A percentile compares a stretch with the other conserved stretches of the same genome.
These are phyloP conservation scores for Diglossa cyanea DNA, from an alignment of 2,797 vertebrate genomes.

Conservation along the genomic window DNA sequence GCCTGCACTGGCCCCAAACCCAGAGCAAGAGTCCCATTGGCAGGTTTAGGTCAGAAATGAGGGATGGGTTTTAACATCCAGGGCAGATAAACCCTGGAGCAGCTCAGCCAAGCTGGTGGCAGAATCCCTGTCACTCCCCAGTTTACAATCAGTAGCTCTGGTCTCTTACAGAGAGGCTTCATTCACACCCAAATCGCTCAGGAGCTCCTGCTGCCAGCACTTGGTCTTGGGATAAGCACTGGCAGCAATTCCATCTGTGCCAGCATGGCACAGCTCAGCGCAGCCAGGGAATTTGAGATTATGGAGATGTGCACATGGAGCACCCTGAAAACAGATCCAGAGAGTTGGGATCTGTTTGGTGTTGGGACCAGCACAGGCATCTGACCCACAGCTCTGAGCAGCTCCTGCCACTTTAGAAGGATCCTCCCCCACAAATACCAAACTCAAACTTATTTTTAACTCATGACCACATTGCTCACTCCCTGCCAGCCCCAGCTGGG, in stretches of 20 bases:
- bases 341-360: background rate
- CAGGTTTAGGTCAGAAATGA: background rate
- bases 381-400: background rate
- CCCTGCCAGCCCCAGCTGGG: background rate
- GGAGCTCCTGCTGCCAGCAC: background rate
- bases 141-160: background rate
- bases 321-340: background rate
- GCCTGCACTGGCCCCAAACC: background rate
- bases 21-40: background rate
- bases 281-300: background rate
- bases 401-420: background rate
- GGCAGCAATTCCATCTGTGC: background rate
- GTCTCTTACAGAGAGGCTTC: background rate
- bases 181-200: background rate
- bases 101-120: background rate
- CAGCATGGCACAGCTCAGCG: fast-evolving
- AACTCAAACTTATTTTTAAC: background rate
- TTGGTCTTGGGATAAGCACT: fast-evolving
- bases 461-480: background rate
- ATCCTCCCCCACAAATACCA: background rate
- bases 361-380: background rate
- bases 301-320: background rate
- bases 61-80: background rate
- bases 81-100: background rate
- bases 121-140: background rate